Conservation (phyloP, 2,113 vertebrate genomes). For the Psettodes erumei region DNA sequence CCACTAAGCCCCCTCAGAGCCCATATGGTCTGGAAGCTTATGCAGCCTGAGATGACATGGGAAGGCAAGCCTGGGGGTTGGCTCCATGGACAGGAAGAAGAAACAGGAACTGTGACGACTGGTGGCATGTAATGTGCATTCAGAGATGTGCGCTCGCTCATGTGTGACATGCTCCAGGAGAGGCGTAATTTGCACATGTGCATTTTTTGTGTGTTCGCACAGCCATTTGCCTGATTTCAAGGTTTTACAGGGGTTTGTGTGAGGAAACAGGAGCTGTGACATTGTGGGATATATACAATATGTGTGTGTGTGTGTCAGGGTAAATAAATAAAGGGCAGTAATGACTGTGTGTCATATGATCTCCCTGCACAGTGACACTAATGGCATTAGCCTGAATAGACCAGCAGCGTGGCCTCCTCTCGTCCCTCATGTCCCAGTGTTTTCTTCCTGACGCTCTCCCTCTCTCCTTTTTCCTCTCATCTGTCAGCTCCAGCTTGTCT, state of each 20-base stretch:
- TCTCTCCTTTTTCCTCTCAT: background rate
- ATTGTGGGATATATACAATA: conserved; percentile 25
- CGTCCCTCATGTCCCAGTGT: background rate
- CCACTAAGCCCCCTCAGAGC: conserved; percentile 69
- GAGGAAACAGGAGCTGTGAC: conserved; percentile 31
- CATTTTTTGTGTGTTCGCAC: background rate
- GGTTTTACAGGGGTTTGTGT: background rate
- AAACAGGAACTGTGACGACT: background rate
- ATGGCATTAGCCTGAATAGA: conserved; percentile 54
- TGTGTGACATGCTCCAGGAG: conserved; percentile 23
- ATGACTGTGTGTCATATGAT: conserved; percentile 64
- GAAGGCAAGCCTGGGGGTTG: conserved; percentile 54
- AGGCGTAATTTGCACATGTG: background rate
- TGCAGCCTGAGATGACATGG: conserved; percentile 39
- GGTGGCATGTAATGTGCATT: conserved; percentile 22
- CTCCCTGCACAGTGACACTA: conserved; percentile 51
- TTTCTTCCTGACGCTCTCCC: background rate
- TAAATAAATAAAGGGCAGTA: conserved; percentile 66
- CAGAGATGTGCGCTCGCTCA: conserved; percentile 10
- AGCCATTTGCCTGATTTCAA: conserved; percentile 17
- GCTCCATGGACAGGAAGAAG: conserved; percentile 27
- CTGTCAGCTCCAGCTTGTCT: conserved; percentile 12
- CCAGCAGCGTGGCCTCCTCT: conserved; percentile 29
- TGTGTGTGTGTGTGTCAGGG: conserved; percentile 33
- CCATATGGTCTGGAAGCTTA: conserved; percentile 78